Conservation (phyloP, 1,140 invertebrate genomes). For the Eupeodes corollae region DNA sequence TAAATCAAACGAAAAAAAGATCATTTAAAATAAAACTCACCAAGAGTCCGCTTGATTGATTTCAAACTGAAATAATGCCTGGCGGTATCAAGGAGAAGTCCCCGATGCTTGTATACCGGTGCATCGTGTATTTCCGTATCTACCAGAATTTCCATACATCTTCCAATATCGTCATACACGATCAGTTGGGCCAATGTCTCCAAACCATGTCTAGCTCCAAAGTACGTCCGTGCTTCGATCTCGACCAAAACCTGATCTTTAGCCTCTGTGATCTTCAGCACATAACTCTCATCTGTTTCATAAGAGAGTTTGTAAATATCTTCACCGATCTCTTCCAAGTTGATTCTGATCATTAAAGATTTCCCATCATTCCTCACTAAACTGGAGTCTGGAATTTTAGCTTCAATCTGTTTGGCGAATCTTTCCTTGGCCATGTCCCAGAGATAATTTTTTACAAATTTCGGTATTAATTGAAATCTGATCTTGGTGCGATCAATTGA, state of each 20-base stretch:
- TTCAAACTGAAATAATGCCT: slow-evolving; percentile 60
- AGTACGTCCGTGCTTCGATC: slow-evolving; percentile 53
- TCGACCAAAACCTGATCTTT: slow-evolving; percentile 41
- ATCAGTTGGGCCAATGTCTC: slow-evolving; percentile 69
- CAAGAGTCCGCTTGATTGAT: slow-evolving; percentile 57
- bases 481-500: slow-evolving; percentile 43
- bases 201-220: slow-evolving; percentile 62
- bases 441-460: slow-evolving; percentile 10
- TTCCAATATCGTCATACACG: slow-evolving; percentile 49
- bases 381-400: slow-evolving; percentile 21
- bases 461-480: slow-evolving; percentile 13
- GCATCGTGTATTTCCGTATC: slow-evolving; percentile 52
- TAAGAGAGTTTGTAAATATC: slow-evolving; percentile 37
- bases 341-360: slow-evolving; percentile 27
- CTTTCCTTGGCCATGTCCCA: slow-evolving; percentile 21
- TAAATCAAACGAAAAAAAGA: no score
- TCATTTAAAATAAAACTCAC: slow-evolving; percentile 24
- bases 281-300: slow-evolving; percentile 58
- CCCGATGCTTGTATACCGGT: slow-evolving; percentile 63
- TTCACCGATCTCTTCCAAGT: slow-evolving; percentile 7
- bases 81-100: slow-evolving; percentile 64
- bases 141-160: slow-evolving; percentile 40
- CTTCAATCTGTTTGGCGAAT: slow-evolving; percentile 17
- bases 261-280: slow-evolving; percentile 42
- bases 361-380: slow-evolving; percentile 18